Conservation (phyloP, 2,888 invertebrate species). For the Mythimna pallens region DNA sequence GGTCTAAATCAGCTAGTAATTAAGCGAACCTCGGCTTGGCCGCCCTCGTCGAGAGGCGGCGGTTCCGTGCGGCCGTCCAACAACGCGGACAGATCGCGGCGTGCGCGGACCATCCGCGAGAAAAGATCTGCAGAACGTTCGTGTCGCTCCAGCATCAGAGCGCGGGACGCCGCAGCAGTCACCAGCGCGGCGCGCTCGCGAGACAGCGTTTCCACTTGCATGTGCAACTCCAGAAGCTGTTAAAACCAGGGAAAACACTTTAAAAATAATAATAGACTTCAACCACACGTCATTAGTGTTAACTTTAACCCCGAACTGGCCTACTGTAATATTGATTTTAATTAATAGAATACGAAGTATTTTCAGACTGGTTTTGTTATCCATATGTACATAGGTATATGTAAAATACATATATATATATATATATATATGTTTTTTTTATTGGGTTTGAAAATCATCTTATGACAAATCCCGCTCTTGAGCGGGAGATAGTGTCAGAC, state of each 20-base stretch:
- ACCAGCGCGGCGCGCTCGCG: slow-evolving; percentile 82
- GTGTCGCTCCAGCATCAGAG: slow-evolving; percentile 86
- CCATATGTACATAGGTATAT: too few relatives aligned
- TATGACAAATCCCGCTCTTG: too few relatives aligned
- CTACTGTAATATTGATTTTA: too few relatives aligned
- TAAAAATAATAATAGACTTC: background rate
- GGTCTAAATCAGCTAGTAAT: background rate
- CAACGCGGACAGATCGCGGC: slow-evolving; percentile 77
- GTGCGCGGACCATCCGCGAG: slow-evolving; percentile 77
- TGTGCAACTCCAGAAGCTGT: slow-evolving; percentile 81
- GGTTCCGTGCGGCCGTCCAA: slow-evolving; percentile 74
- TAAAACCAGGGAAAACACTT: background rate
- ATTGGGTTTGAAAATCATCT: too few relatives aligned
- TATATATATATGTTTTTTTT: too few relatives aligned
- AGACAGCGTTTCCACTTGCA: slow-evolving; percentile 82
- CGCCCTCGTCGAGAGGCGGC: slow-evolving; percentile 65
- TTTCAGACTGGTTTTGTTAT: too few relatives aligned
- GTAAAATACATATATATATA: too few relatives aligned
- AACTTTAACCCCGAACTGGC: too few relatives aligned
- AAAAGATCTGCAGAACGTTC: slow-evolving; percentile 85
- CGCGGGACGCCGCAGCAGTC: slow-evolving; percentile 82
- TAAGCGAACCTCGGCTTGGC: slow-evolving; percentile 71
- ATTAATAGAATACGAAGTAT: too few relatives aligned
- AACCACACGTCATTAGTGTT: too few relatives aligned
- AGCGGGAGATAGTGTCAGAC: too few relatives aligned